Evolutionary conservation across 2,797 vertebrate species (phyloP), one percentile per base, ranked within the genome.

Genomic region (Lerista edwardsae): DNA sequence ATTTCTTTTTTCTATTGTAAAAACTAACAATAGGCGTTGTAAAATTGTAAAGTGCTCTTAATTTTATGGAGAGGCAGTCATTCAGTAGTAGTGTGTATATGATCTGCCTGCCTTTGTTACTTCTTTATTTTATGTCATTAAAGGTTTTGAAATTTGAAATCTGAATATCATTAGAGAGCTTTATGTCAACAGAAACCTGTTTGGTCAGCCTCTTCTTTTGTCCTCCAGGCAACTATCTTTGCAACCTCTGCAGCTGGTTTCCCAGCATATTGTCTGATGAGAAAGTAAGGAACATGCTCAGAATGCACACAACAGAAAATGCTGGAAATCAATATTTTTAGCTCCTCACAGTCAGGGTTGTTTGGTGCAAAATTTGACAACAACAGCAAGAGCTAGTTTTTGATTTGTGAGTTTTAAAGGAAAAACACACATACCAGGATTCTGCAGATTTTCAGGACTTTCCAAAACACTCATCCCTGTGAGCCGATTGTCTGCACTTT

Each of bases 251-350:
- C 8, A 75, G 11, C 59, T 87, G 6, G 7, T 82, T 91, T 83
- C 44, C 59, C 39, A 65, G 73, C 83, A 74, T 21, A 57, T 21
- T 10, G 67, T 15, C 39, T 6, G 29, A 1, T 14, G 31, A 90
- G 44, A 87, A 57, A 47, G 83, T 87, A 85, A 87, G 29, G 44
- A 44, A 76, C 12, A 2, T 2, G 65, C 19, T 86, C 41, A 65
- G 2, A 75, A 4, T 21, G 2, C 34, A 87, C 59, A 61, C 14
- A 51, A 23, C 11, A 74, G 44, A 91, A 87, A 51, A 80, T 64
- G 86, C 75, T 23, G 6, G 69, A 91, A 90, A 91, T 81, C 74
- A 85, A 83, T 79, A 44, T 65, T 84, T 86, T 67, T 67, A 15
- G 85, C 3, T 3, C 23, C 17, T 29, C 34, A 87, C 84, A 80